These are phyloP conservation scores for Lithosia quadra DNA, from an alignment of 2,888 invertebrate species.

Conservation along the genomic window DNA sequence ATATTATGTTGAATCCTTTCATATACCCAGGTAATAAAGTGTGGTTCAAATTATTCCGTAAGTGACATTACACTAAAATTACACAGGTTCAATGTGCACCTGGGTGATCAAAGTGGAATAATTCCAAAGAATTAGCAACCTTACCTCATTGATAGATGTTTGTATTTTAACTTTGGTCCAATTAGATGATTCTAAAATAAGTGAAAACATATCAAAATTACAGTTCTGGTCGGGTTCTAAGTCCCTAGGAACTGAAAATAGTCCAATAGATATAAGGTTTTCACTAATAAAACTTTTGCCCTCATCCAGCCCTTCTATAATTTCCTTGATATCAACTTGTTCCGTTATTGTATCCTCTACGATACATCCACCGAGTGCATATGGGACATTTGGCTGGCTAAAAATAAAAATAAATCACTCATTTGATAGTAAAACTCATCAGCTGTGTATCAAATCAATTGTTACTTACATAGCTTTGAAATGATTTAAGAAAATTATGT, in stretches of 20 bases:
- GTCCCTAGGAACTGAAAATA: constrained; percentile 73
- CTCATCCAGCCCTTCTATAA: constrained; percentile 66
- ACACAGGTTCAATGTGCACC: not conserved
- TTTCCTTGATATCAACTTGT: constrained; percentile 60
- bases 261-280: constrained; percentile 73
- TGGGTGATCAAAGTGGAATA: not conserved
- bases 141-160: constrained; percentile 72
- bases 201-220: constrained; percentile 78
- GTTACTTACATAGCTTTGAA: constrained; percentile 76
- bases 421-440: not conserved
- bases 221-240: constrained; percentile 30
- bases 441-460: not conserved
- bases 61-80: not conserved
- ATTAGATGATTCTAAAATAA: constrained; percentile 71
- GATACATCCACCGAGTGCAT: constrained; percentile 81
- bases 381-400: constrained; percentile 79
- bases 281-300: constrained; percentile 67
- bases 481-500: constrained; percentile 75
- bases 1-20: no score
- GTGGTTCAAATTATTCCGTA: no score
- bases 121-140: not conserved
- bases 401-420: constrained; percentile 46
- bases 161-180: constrained; percentile 75
- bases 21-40: no score
- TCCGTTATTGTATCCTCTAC: constrained; percentile 74